These are phyloP conservation scores for Clanis bilineata DNA, from an alignment of 2,888 invertebrate species.

Conservation along the genomic window DNA sequence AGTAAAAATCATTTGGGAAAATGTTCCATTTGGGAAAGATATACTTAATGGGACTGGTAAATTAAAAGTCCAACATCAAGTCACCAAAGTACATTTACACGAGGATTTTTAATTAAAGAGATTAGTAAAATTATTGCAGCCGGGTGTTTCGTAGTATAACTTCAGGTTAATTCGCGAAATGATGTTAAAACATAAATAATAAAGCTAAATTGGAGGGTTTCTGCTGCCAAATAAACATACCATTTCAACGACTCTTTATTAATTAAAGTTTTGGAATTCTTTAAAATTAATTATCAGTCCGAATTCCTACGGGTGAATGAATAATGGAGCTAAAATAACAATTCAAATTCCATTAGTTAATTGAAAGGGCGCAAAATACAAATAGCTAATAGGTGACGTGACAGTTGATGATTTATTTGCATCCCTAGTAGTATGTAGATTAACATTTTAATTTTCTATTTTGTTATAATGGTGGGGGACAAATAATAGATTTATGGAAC, in stretches of 20 bases:
- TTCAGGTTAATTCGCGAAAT: background rate
- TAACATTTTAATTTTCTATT: background rate
- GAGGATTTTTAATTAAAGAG: background rate
- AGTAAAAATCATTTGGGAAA: background rate
- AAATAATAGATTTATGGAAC: background rate
- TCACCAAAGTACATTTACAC: background rate
- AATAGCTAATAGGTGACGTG: slow-evolving; percentile 6
- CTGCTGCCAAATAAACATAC: background rate
- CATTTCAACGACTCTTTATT: background rate
- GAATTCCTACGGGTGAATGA: slow-evolving; percentile 12
- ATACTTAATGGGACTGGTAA: background rate
- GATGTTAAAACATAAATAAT: background rate
- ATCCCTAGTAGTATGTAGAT: background rate
- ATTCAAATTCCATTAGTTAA: slow-evolving; percentile 3
- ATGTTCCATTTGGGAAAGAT: background rate
- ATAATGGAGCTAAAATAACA: background rate
- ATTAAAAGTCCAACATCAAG: no score
- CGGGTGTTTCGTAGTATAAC: background rate
- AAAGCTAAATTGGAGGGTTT: background rate
- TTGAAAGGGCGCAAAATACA: slow-evolving; percentile 1
- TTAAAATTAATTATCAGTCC: background rate
- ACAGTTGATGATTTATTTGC: background rate
- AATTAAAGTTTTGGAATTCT: background rate
- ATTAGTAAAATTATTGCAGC: background rate
- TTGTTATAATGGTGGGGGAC: background rate